Base-by-base conservation (phyloP, 2,888 invertebrate species). In the Seira sanloemensis region DNA sequence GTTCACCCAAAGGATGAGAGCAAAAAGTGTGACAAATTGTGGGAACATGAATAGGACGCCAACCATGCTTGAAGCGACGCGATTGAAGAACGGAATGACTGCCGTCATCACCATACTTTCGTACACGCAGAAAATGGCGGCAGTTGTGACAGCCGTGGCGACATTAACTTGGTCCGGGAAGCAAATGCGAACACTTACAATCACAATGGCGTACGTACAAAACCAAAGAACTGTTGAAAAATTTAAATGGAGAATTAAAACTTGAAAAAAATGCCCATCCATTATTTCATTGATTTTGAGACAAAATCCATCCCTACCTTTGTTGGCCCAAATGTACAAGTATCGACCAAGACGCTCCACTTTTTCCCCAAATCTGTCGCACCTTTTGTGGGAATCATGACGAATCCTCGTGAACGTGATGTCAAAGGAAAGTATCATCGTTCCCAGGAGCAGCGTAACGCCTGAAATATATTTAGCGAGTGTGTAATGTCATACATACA, bases 1-100 rank as follows among this genome's bases (percentile, higher is more conserved):
- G 54, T 89, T 89, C 21, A 88, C 85, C 89, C 89, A 89, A n/a
- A 87, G 62, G 66, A 88, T 83, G 5, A 88, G 84, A 1, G 81
- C 77, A 27, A 78, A 21, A 19, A 89, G 80, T 1, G 87, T 79
- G 1, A 82, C 78, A 62, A 88, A 88, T 69, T 89, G 89, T 23
- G 89, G 89, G 16, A 89, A 75, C 7, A 89, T 69, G 82, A 88
- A 88, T 71, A 89, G 86, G 1, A 87, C 68, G 12, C 67, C 78
- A 7, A 73, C 75, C 78, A 79, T 78, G 18, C 67, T 77, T 25
- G 46, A 69, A 23, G 26, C 73, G 7, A 73, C 54, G 7, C 27
- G 1, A 1, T 27, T 68, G 37, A 79, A 86, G 9, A 82, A 54
- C 5, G 75, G 67, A 0, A 88, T 18, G 9, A 86, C 65, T 2